Evolutionary conservation across 1,140 invertebrate species (phyloP), one percentile per base, ranked within the genome.

Genomic region (Drosophila elegans): DNA sequence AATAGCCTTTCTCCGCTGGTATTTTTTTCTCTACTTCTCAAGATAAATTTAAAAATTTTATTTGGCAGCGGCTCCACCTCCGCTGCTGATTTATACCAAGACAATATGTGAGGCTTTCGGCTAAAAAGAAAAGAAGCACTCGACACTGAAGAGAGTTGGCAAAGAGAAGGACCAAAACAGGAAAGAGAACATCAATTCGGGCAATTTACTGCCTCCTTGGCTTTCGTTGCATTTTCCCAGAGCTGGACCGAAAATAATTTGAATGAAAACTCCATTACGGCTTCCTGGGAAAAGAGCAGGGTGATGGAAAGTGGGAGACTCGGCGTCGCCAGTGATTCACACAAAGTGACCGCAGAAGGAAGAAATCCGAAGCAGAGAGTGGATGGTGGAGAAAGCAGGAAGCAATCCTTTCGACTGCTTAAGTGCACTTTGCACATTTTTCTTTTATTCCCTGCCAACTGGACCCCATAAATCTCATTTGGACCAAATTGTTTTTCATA

Each of bases 261-360:
- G 89, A 91, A 91, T 91, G 90, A 91, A 91, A 91, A 86, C 78
- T 86, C 89, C 90, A 91, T 91, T 91, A 91, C 74, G 85, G 79
- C 74, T 80, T 91, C 90, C 90, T 77, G 64, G 71, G 44, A 53
- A 69, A 61, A 46, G 11, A 25, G 11, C 48, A 12, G 32, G 34
- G 39, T 12, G 38, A 48, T 12, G 41, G 32, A 25, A 11, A 56
- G 52, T 51, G 21, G 55, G 67, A 76, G 83, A 79, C 74, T 67
- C 69, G 54, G 60, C 62, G 83, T 73, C 73, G 76, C 88, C 88
- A 90, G 69, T 63, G 41, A 74, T 62, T 63, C 54, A 74, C 41
- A 51, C 42, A 86, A 76, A 69, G 57, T 78, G 83, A 88, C 82
- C 82, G 51, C 82, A 85, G 27, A 13, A 41, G 45, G 36, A 46